A percentile compares a stretch with the other conserved stretches of the same genome.
These are phyloP conservation scores for Ophion ventricosus DNA, from an alignment of 2,888 invertebrate genomes.

Conservation along the genomic window DNA sequence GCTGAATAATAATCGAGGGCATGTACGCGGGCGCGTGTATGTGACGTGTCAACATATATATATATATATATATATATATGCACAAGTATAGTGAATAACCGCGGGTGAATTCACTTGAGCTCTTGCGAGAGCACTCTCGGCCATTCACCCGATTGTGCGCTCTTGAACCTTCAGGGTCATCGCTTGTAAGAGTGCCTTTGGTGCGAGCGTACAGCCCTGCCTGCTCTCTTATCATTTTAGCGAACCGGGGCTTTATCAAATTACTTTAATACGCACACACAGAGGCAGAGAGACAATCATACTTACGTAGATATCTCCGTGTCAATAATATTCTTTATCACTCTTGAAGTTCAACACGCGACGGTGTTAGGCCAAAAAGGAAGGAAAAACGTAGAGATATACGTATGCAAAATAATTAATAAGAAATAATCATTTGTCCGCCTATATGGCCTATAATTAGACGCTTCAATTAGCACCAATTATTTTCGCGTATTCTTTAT, in stretches of 20 bases:
- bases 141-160: conserved; percentile 78
- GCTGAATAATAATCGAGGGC: conserved; percentile 63
- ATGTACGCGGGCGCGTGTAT: background rate
- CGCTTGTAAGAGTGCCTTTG: conserved; percentile 64
- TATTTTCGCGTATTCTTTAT: background rate
- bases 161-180: conserved; percentile 82
- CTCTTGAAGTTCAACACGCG: conserved; percentile 20
- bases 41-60: background rate
- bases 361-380: background rate
- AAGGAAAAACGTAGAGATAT: conserved; percentile 12
- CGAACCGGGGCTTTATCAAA: conserved; percentile 68
- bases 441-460: background rate
- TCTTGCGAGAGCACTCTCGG: conserved; percentile 68
- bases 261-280: conserved; percentile 32
- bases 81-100: conserved; percentile 16
- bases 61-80: background rate
- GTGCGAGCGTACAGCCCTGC: conserved; percentile 37
- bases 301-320: conserved; percentile 22
- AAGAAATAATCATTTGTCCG: conserved; percentile 28
- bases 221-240: conserved; percentile 70
- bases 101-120: conserved; percentile 65
- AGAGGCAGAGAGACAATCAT: background rate
- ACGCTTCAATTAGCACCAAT: conserved; percentile 14
- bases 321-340: conserved; percentile 59
- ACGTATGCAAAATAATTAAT: conserved; percentile 15